Base-by-base conservation (phyloP, 2,113 vertebrate genomes). In the Spermophilus dauricus region DNA sequence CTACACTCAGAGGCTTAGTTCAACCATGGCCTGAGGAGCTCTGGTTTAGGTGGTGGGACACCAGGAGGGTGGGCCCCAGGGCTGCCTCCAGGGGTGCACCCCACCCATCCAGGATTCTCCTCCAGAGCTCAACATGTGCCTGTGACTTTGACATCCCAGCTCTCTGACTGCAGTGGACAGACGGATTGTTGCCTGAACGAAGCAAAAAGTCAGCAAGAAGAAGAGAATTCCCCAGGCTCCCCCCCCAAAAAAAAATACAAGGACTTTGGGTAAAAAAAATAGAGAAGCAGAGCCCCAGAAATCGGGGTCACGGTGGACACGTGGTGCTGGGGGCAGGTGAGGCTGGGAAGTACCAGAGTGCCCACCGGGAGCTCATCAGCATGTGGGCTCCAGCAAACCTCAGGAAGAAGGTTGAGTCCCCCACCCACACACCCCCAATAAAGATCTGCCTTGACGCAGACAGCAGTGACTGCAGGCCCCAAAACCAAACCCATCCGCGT, bases 11-110 rank as follows among this genome's bases (percentile, higher is more conserved):
- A 53, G 5, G 0, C 5, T 34, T 0, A 0, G 24, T 20, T 72
- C 22, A 30, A 26, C 12, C 10, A 7, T 17, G 39, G 26, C 34
- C 34, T 18, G 1, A 4, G 0, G 0, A 61, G 61, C 20, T 6
- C 65, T 7, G 45, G 30, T 6, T 42, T 22, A 13, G 53, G 14
- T 0, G 1, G n/a, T 11, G 2, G 10, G 30, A 4, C 22, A 0
- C 20, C 85, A 7, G 8, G 28, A 32, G 45, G 5, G 69, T 26
- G 6, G 26, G 8, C 26, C 30, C 4, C 24, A 53, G 11, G 12
- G 1, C 34, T 9, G 6, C 45, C 22, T 69, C 14, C 13, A 3
- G 87, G 45, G 37, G 11, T 2, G 4, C 72, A 45, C 8, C 32
- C 30, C 37, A 22, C 42, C 28, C 13, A 30, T 56, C 70, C 39